These are phyloP conservation scores for Maccullochella peelii DNA, from an alignment of 2,113 vertebrate species.

Conservation along the genomic window DNA sequence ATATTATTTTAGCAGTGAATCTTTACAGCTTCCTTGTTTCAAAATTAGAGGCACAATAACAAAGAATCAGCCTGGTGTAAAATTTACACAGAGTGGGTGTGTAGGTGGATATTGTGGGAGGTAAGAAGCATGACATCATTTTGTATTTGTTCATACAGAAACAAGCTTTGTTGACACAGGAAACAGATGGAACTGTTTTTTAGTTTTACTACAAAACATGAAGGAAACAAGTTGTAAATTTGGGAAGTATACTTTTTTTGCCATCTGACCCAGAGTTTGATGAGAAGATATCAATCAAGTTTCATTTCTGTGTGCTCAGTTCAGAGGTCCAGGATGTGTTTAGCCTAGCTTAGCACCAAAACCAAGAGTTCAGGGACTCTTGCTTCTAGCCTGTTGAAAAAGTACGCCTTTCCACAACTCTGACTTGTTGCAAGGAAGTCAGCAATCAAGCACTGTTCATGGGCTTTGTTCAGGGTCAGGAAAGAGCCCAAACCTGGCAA, in stretches of 20 bases:
- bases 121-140: neutral
- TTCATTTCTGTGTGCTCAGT: neutral
- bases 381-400: neutral
- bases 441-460: neutral
- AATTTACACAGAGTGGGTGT: constrained; percentile 1
- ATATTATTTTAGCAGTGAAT: constrained; percentile 26
- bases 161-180: neutral
- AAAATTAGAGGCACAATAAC: constrained; percentile 14
- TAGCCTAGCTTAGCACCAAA: neutral
- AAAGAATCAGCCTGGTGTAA: constrained; percentile 6
- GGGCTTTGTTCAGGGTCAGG: neutral
- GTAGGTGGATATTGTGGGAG: constrained; percentile 21
- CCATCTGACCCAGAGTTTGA: neutral
- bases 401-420: neutral
- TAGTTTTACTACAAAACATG: no score
- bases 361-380: no score
- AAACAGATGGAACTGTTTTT: neutral
- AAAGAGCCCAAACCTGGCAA: neutral
- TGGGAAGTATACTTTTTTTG: neutral
- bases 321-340: neutral
- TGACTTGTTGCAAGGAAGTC: neutral
- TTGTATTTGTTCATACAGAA: constrained; percentile 18
- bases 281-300: neutral
- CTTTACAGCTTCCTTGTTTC: constrained; percentile 24
- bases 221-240: neutral